phyloP scores from a whole-genome alignment of 2,888 invertebrate species.

The Lasioglossum figueresi region DNA sequence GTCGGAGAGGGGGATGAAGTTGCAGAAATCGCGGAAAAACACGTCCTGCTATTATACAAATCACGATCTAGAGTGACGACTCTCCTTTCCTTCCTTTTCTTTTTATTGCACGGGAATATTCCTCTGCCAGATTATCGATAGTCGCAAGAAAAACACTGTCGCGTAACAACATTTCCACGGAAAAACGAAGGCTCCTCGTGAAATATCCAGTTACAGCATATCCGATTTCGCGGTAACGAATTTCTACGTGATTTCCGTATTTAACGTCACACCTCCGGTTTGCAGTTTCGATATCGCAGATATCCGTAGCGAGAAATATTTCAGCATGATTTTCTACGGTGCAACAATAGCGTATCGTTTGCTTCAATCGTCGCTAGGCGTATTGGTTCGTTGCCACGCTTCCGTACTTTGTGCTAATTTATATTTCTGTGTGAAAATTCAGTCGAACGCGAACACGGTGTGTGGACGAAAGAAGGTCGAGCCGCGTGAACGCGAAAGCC shows the following conservation, averaged over 20 bases:
- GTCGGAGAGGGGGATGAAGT: background rate
- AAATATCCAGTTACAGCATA: conserved; percentile 23
- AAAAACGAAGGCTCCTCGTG: background rate
- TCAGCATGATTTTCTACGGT: conserved; percentile 3
- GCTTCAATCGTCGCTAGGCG: background rate
- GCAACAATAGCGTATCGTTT: background rate
- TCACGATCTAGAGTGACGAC: conserved; percentile 29
- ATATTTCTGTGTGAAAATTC: background rate
- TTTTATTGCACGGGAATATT: conserved; percentile 4
- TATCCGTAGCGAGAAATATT: background rate
- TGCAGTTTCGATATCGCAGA: background rate
- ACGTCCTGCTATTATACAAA: conserved; percentile 25
- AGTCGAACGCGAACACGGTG: background rate
- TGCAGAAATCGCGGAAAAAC: conserved; percentile 4
- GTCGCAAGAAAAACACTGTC: conserved; percentile 4
- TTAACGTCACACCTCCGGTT: conserved; percentile 18
- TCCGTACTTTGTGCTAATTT: background rate
- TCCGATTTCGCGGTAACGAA: conserved; percentile 10
- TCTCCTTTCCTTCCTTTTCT: background rate
- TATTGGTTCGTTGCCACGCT: background rate
- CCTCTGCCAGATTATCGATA: conserved; percentile 28
- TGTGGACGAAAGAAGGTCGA: no score
- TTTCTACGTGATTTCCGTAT: conserved; percentile 11
- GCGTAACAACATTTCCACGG: background rate
- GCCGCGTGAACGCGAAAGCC: no score